phyloP scores from a whole-genome alignment of 2,113 vertebrate genomes.

The Dermatemys mawii region DNA sequence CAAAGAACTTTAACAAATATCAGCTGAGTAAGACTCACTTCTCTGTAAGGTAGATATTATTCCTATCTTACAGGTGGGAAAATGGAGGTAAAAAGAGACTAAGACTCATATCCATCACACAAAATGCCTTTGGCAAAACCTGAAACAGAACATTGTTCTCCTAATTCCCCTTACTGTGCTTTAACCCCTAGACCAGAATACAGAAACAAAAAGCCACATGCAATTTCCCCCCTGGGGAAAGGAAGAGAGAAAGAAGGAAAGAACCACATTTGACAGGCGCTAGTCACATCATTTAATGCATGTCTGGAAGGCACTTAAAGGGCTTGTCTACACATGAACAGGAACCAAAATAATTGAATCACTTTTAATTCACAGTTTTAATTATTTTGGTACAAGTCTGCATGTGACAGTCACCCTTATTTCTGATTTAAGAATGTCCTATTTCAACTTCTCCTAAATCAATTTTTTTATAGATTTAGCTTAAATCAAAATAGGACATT shows the following conservation, averaged over 20 bases:
- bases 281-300: slow-evolving; percentile 18
- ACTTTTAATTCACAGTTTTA: slow-evolving; percentile 25
- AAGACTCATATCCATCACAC: not conserved
- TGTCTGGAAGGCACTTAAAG: slow-evolving; percentile 31
- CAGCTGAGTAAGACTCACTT: not conserved
- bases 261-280: slow-evolving; percentile 24
- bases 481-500: not conserved
- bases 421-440: slow-evolving; percentile 34
- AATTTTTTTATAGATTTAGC: not conserved
- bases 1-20: not conserved
- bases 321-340: not conserved
- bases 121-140: not conserved
- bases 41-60: not conserved
- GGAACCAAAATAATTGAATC: slow-evolving; percentile 49
- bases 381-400: slow-evolving; percentile 44
- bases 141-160: not conserved
- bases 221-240: not conserved
- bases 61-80: not conserved
- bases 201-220: not conserved
- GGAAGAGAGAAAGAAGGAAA: not conserved
- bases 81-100: not conserved
- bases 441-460: slow-evolving; percentile 40
- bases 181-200: not conserved
- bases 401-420: slow-evolving; percentile 20
- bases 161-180: not conserved